Evolutionary conservation across 2,113 vertebrate genomes (phyloP).

Genomic region (Chaetorhynchus papuensis): DNA sequence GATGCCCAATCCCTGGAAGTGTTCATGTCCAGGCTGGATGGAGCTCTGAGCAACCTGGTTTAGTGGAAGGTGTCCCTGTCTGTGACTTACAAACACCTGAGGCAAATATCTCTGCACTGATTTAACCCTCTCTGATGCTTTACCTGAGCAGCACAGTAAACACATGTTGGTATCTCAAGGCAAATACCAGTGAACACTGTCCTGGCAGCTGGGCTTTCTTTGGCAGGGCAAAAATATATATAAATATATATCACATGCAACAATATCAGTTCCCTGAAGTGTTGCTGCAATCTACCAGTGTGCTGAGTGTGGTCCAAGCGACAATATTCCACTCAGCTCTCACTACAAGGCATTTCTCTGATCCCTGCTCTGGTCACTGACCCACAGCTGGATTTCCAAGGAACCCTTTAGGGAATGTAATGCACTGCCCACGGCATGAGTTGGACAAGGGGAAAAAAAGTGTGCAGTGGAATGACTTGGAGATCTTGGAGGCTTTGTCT

Average conservation of each 20-base stretch:
- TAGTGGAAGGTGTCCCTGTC: not conserved
- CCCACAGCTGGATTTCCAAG: not conserved
- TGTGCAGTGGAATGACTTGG: not conserved
- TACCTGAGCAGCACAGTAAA: not conserved
- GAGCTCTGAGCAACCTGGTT: not conserved
- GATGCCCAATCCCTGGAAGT: not conserved
- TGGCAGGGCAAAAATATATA: not conserved
- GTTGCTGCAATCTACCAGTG: not conserved
- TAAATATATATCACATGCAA: not conserved
- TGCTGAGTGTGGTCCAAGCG: not conserved
- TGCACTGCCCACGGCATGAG: accelerated
- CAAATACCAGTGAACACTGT: not conserved
- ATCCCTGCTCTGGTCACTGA: not conserved
- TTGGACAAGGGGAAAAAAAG: not conserved
- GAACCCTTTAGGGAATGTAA: not conserved
- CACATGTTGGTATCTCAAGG: not conserved
- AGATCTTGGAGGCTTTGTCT: not conserved
- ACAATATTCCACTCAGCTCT: not conserved
- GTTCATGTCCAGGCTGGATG: not conserved
- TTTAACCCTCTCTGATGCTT: not conserved
- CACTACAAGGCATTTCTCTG: accelerated
- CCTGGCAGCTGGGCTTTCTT: not conserved
- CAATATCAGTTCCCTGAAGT: not conserved
- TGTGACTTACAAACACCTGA: not conserved
- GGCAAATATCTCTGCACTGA: not conserved